Evolutionary conservation across 2,113 vertebrate species (phyloP), one percentile per base, ranked within the genome.

Genomic region (Marmota monax): DNA sequence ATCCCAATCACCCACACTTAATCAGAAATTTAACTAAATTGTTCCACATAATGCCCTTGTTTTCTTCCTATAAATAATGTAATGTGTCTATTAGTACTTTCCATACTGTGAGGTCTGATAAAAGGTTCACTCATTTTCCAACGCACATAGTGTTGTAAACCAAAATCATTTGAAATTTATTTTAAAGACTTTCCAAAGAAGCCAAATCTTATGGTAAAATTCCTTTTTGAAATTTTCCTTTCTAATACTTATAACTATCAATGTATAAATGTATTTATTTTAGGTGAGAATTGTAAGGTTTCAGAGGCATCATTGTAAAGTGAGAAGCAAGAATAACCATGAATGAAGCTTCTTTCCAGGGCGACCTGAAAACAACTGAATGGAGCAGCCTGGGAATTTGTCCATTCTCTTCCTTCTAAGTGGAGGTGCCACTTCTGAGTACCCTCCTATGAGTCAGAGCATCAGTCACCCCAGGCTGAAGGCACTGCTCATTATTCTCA

Each of bases 171-270:
- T 80, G 37, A 53, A 78, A 56, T 56, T 70, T 58, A 58, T 70
- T 95, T 78, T 74, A 87, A 97, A 96, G 85, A 51, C 22, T 90
- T 92, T 82, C 70, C 17, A 51, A 92, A 85, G 48, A 84, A 94
- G 5, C 6, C 45, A 90, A 85, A 92, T 85, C 23, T 37, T 82
- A 6, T 65, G 34, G 58, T 39, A 29, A 91, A 73, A 10, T 82
- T 96, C 34, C 7, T 17, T 76, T 84, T 61, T 65, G 51, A 65
- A 79, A 56, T 53, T 65, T 45, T 80, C 45, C 72, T 94, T 42
- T 42, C 14, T 22, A 53, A 37, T 29, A 79, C 72, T 45, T 88
- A 13, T 25, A 77, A 86, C 14, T 42, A 13, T 39, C 34, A 51
- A 67, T 23, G 9, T 67, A 13, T 39, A 39, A 58, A 61, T 23